A percentile compares a stretch with the other conserved stretches of the same genome.
Evolutionary conservation across 2,797 vertebrate genomes (phyloP).

Genomic region (Pantherophis vulpinus): DNA sequence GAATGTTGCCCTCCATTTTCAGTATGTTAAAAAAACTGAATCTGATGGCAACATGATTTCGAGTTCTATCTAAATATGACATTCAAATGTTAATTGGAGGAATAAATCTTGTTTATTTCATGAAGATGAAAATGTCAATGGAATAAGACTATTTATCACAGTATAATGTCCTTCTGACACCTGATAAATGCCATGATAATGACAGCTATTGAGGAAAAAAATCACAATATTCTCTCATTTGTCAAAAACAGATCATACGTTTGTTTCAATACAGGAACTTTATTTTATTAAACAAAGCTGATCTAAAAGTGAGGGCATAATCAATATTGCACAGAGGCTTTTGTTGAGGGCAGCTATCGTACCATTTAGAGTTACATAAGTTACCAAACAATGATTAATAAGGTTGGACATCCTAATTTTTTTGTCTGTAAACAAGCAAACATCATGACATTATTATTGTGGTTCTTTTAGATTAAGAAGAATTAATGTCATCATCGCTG

Average conservation of each 20-base stretch:
- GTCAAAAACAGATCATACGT: conserved; percentile 59
- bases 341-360: background rate
- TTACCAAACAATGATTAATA: background rate
- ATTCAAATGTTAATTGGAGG: conserved; percentile 77
- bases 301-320: background rate
- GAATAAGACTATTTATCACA: conserved; percentile 71
- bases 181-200: conserved; percentile 73
- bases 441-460: background rate
- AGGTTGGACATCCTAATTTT: background rate
- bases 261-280: conserved; percentile 49
- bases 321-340: background rate
- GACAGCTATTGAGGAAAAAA: conserved; percentile 64
- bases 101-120: conserved; percentile 76
- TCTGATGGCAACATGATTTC: conserved; percentile 67
- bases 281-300: conserved; percentile 35
- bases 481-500: background rate
- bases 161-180: conserved; percentile 67
- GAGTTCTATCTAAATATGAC: conserved; percentile 70
- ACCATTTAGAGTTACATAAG: background rate
- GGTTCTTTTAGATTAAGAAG: background rate
- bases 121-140: conserved; percentile 72
- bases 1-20: conserved; percentile 45
- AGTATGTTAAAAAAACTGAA: conserved; percentile 58
- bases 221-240: conserved; percentile 67
- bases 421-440: background rate